Percentiles rank a stretch among this genome's conserved stretches.
Evolutionary conservation across 2,888 invertebrate genomes (phyloP).

Genomic region (Morinoia aosen): DNA sequence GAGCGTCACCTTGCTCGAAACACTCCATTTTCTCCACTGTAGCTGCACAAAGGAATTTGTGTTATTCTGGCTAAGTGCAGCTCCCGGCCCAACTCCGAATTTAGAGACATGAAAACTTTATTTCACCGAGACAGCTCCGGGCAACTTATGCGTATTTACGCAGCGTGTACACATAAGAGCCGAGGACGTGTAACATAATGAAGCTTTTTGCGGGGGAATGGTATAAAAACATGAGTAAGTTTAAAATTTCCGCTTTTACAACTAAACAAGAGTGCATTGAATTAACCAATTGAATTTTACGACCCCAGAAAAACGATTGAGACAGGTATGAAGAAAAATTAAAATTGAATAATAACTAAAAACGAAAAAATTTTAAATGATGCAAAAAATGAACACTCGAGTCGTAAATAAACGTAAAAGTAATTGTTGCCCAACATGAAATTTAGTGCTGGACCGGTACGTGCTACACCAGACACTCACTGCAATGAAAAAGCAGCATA

Average conservation of each 20-base stretch:
- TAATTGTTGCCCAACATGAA: background rate
- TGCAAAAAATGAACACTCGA: background rate
- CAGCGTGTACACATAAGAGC: background rate
- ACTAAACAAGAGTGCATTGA: background rate
- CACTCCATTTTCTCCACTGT: background rate
- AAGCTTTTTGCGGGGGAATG: background rate
- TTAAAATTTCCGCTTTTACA: background rate
- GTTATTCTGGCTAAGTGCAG: background rate
- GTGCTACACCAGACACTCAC: background rate
- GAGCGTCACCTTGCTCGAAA: background rate
- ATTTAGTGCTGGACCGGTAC: background rate
- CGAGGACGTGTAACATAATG: background rate
- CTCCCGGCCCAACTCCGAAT: background rate
- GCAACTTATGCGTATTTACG: background rate
- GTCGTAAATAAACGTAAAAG: background rate
- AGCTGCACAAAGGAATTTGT: background rate
- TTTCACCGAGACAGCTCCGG: background rate
- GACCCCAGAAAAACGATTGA: background rate
- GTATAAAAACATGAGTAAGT: background rate
- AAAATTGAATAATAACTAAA: background rate
- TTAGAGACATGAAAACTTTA: constrained; percentile 10
- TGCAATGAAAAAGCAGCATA: too few species aligned
- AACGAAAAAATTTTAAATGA: background rate
- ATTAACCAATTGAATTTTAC: background rate
- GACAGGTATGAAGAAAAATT: background rate